Percentiles rank a stretch among this genome's conserved stretches.
phyloP scores from a whole-genome alignment of 2,797 vertebrate genomes.

The Graptemys geographica region DNA sequence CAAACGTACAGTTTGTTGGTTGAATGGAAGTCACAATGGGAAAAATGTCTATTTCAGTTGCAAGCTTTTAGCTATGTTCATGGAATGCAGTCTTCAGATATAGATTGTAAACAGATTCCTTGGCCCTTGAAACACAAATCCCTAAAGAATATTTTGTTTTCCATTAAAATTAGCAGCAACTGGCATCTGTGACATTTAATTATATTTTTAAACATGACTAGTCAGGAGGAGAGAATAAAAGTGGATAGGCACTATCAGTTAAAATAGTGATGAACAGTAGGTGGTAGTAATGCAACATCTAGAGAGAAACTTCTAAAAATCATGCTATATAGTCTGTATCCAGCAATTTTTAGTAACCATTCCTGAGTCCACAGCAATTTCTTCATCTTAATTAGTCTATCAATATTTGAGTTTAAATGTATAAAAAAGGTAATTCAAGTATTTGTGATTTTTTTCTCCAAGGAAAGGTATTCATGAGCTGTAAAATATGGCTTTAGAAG shows the following conservation, averaged over 20 bases:
- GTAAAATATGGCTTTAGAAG: background rate
- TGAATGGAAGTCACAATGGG: background rate
- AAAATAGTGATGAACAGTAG: slow-evolving; percentile 68
- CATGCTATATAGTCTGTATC: background rate
- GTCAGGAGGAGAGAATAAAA: background rate
- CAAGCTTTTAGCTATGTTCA: background rate
- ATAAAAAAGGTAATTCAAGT: slow-evolving; percentile 39
- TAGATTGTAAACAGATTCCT: slow-evolving; percentile 13
- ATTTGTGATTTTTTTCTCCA: slow-evolving; percentile 44
- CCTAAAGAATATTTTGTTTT: background rate
- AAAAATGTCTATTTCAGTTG: background rate
- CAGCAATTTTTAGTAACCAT: slow-evolving; percentile 9
- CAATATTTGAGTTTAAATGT: slow-evolving; percentile 44
- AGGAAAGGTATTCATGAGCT: slow-evolving; percentile 14
- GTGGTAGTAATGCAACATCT: slow-evolving; percentile 70
- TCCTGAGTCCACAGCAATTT: slow-evolving; percentile 24
- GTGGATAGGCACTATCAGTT: too few relatives aligned
- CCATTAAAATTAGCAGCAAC: background rate
- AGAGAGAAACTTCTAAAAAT: background rate
- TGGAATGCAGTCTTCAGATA: slow-evolving; percentile 1
- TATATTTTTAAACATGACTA: background rate
- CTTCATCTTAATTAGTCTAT: slow-evolving; percentile 36
- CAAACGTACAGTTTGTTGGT: background rate
- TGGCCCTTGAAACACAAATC: background rate
- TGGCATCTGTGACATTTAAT: background rate